phyloP scores from a whole-genome alignment of 1,140 invertebrate genomes.

The Drosophila melanica region DNA sequence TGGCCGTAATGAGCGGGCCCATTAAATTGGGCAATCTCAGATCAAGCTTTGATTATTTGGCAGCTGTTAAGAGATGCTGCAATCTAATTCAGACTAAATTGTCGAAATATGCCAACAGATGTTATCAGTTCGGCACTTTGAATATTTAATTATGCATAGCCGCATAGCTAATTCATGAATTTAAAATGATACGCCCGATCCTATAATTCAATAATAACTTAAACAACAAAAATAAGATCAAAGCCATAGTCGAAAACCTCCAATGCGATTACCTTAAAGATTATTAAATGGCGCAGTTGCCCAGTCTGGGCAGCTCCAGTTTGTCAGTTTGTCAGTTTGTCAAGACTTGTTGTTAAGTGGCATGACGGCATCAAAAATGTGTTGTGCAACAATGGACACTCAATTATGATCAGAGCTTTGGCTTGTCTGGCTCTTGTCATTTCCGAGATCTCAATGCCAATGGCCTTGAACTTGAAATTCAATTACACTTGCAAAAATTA shows the following conservation, averaged over 20 bases:
- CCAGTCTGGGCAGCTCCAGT: constrained; percentile 38
- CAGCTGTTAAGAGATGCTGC: constrained; percentile 8
- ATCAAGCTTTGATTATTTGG: constrained; percentile 16
- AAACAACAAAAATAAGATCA: constrained; percentile 24
- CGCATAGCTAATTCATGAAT: constrained; percentile 21
- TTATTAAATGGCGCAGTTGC: constrained; percentile 55
- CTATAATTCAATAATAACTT: constrained; percentile 23
- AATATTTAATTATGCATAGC: constrained; percentile 4
- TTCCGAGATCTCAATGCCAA: constrained; percentile 66
- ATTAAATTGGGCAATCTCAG: constrained; percentile 19
- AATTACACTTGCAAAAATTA: constrained; percentile 24
- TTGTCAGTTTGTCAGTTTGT: constrained; percentile 65
- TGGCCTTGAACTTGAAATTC: constrained; percentile 69
- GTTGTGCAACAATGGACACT: constrained; percentile 72
- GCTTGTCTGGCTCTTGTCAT: constrained; percentile 56
- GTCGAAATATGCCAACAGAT: neutral
- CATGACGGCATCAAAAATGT: constrained; percentile 65
- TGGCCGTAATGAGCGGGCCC: constrained; percentile 5
- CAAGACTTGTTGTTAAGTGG: constrained; percentile 67
- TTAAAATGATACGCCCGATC: constrained; percentile 14
- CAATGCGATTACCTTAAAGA: constrained; percentile 44
- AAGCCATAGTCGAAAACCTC: constrained; percentile 41
- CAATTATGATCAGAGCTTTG: constrained; percentile 40
- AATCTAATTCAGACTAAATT: constrained; percentile 13
- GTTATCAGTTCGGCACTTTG: neutral